Evolutionary conservation across 2,797 vertebrate genomes (phyloP), one percentile per base, ranked within the genome.

Genomic region (Toxotes lorentzi): DNA sequence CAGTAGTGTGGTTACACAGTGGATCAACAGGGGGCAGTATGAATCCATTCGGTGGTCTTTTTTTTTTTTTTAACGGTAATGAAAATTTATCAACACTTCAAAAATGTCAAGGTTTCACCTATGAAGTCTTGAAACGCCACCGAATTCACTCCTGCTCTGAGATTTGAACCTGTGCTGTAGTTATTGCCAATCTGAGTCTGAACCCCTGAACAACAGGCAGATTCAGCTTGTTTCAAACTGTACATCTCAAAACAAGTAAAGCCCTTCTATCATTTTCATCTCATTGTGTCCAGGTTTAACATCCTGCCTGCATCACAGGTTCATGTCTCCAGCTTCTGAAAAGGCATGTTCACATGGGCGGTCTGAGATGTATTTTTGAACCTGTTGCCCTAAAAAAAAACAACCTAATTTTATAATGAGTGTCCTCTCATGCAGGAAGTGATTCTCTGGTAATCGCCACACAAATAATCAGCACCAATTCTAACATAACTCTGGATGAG

Each of bases 31-130:
- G 73, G 75, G 70, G 68, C 53, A 64, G 63, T 48, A 63, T 19
- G 56, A 48, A 48, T 51, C 30, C 43, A 40, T 2, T 27, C 4
- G 27, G 27, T 3, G 3, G 27, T 30, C 5, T 27, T 7, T 17
- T 45, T 48, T 17, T 19, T 41, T 7, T 50, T 57, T 21, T 40
- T 5, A 79, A 45, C 27, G 7, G 7, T 16, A 58, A 40, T 10
- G 1, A 40, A 47, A 59, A 47, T 3, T 43, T 21, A 21, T 13
- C 12, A 77, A 63, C 41, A 56, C 71, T 77, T 85, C 60, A 84
- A 81, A 30, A 79, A 82, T 83, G 82, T 81, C 80, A 85, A 61
- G 48, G 54, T 60, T 21, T 71, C 69, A 41, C 63, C 56, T 66
- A 14, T 34, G 4, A 58, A 59, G 38, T 23, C 35, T 50, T 45